These are phyloP conservation scores for Volucella inflata DNA, from an alignment of 2,888 invertebrate genomes.

Conservation along the genomic window DNA sequence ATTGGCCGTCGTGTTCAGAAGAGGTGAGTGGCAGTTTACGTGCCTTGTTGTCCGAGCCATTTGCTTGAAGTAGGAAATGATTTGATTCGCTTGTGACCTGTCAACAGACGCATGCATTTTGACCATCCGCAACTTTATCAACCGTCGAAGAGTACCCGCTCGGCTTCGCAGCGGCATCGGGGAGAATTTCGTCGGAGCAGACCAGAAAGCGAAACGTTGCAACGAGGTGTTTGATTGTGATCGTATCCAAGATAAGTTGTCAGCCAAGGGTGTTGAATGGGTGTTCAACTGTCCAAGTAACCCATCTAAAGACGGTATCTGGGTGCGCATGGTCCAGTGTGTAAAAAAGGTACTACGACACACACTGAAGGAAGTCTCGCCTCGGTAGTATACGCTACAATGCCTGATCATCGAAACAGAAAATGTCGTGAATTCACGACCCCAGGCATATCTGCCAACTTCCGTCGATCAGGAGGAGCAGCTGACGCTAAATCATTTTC, in stretches of 20 bases:
- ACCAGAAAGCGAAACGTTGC: conserved; percentile 40
- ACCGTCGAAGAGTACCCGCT: conserved; percentile 45
- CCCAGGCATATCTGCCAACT: too few relatives aligned
- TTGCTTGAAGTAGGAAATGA: conserved; percentile 38
- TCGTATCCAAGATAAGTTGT: conserved; percentile 47
- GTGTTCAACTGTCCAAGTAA: conserved; percentile 50
- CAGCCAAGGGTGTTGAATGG: conserved; percentile 49
- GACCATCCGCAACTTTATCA: conserved; percentile 51
- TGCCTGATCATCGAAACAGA: too few relatives aligned
- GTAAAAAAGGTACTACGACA: conserved; percentile 64
- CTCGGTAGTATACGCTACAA: too few relatives aligned
- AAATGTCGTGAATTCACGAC: too few relatives aligned
- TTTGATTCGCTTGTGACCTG: background rate
- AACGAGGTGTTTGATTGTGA: conserved; percentile 37
- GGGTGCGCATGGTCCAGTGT: conserved; percentile 76
- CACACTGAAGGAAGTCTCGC: conserved; percentile 64
- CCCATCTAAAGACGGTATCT: conserved; percentile 68
- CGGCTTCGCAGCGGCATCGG: conserved; percentile 55
- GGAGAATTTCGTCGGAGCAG: conserved; percentile 53
- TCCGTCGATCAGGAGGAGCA: too few relatives aligned
- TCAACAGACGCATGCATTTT: conserved; percentile 57
- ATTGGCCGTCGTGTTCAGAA: conserved; percentile 72
- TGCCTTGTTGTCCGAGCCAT: conserved; percentile 42
- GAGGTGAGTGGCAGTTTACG: conserved; percentile 67
- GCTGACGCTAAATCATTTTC: too few relatives aligned